Evolutionary conservation across 2,888 invertebrate species (phyloP).

Genomic region (Hedychridium roseum): DNA sequence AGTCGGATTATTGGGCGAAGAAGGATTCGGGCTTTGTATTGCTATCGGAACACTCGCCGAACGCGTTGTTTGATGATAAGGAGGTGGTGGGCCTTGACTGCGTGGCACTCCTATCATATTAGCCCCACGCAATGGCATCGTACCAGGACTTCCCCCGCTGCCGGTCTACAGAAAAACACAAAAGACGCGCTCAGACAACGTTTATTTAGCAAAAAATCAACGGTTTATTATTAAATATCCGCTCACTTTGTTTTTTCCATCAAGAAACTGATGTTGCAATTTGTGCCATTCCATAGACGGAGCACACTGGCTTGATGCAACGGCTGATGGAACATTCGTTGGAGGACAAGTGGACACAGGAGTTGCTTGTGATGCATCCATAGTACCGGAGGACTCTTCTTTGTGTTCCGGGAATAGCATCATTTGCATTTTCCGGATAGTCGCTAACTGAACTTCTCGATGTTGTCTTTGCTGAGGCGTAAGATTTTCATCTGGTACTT

Average conservation of each 20-base stretch:
- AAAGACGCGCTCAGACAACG: neutral
- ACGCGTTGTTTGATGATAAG: constrained; percentile 77
- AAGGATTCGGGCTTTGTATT: constrained; percentile 77
- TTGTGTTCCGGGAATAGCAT: constrained; percentile 87
- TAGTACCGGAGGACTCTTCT: constrained; percentile 46
- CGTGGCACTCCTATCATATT: constrained; percentile 64
- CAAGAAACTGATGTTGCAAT: constrained; percentile 86
- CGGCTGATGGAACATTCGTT: constrained; percentile 53
- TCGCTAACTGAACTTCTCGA: constrained; percentile 91
- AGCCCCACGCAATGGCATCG: constrained; percentile 53
- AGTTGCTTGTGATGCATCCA: constrained; percentile 60
- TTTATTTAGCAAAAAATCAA: constrained; percentile 2
- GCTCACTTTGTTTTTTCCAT: constrained; percentile 72
- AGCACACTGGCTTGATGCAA: constrained; percentile 53
- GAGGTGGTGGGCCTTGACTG: constrained; percentile 80
- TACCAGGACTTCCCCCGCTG: constrained; percentile 50
- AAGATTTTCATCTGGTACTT: constrained; percentile 94
- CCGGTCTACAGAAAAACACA: constrained; percentile 36
- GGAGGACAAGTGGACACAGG: constrained; percentile 51
- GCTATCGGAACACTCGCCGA: constrained; percentile 80
- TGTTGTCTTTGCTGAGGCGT: constrained; percentile 96
- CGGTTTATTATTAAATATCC: constrained; percentile 1
- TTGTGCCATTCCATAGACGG: constrained; percentile 87
- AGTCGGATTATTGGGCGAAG: constrained; percentile 76
- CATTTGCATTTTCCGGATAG: constrained; percentile 90